phyloP scores from a whole-genome alignment of 2,113 vertebrate genomes.

The Psittacula cyanocephala region DNA sequence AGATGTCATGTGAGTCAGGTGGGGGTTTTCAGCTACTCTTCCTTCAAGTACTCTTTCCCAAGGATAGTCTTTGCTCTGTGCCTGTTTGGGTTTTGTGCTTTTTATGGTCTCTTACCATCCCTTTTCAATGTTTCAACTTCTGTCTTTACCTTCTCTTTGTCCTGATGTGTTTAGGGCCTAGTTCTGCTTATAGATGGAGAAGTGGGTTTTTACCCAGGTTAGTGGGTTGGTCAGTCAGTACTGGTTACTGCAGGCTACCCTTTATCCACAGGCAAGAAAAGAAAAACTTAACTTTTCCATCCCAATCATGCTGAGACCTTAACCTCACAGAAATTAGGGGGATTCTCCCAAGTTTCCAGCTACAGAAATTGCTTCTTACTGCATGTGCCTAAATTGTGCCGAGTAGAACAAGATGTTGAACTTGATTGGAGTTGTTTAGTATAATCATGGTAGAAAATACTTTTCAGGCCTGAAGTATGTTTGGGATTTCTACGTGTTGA shows the following conservation, averaged over 20 bases:
- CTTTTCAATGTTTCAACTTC: not conserved
- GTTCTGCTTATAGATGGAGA: not conserved
- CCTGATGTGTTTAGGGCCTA: not conserved
- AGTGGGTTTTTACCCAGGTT: not conserved
- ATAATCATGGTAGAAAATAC: not conserved
- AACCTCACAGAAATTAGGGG: not conserved
- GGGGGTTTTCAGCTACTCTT: not conserved
- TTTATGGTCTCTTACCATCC: not conserved
- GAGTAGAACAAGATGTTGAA: not conserved
- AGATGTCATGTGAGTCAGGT: not conserved
- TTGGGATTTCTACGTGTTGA: fast-evolving
- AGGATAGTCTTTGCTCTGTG: not conserved
- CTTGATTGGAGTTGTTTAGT: not conserved
- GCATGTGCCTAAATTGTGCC: not conserved
- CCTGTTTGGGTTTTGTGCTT: not conserved
- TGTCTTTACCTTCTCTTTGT: not conserved
- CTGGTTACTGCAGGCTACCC: not conserved
- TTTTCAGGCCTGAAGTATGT: not conserved
- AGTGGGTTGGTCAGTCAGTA: not conserved
- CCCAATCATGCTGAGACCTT: not conserved
- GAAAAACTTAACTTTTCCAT: not conserved
- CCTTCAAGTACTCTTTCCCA: not conserved
- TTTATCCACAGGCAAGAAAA: not conserved
- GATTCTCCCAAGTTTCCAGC: not conserved
- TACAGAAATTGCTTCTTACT: not conserved